Conservation (phyloP, 2,113 vertebrate species). For the Columba janthina region DNA sequence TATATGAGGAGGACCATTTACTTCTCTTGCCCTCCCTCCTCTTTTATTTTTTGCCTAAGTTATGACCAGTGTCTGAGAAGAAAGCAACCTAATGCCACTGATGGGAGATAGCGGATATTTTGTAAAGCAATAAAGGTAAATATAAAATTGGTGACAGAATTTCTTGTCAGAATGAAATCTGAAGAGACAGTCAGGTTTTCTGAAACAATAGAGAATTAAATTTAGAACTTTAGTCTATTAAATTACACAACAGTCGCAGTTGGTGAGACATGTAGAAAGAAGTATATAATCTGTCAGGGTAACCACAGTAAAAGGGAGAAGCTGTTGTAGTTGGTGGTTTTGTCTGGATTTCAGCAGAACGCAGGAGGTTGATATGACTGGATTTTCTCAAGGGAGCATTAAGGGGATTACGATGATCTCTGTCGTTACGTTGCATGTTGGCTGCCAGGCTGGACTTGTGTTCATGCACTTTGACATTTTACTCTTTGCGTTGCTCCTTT, state of each 20-base stretch:
- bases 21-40: background rate
- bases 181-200: background rate
- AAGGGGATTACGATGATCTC: background rate
- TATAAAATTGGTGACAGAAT: background rate
- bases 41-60: background rate
- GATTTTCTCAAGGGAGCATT: background rate
- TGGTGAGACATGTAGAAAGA: background rate
- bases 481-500: background rate
- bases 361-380: background rate
- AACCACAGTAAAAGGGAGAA: background rate
- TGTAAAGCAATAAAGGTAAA: background rate
- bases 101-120: background rate
- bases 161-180: background rate
- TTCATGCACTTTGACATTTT: background rate
- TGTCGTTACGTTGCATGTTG: background rate
- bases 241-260: background rate
- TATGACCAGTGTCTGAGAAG: background rate
- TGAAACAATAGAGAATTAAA: background rate
- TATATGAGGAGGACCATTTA: background rate
- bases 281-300: background rate
- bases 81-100: background rate
- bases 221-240: background rate
- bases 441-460: background rate
- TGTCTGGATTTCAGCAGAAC: background rate
- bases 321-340: background rate